phyloP scores from a whole-genome alignment of 2,113 vertebrate genomes.

The Phyllostomus discolor region DNA sequence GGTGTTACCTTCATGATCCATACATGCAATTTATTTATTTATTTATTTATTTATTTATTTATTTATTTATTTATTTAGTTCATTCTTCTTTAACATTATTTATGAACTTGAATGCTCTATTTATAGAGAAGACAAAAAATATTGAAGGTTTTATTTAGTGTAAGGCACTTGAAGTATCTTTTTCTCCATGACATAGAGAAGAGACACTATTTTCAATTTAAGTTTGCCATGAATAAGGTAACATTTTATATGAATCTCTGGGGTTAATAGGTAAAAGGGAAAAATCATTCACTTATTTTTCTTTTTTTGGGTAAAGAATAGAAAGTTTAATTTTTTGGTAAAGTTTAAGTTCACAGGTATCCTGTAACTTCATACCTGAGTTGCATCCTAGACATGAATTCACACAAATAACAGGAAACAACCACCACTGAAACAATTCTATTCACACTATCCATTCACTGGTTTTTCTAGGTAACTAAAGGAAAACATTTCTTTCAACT shows the following conservation, averaged over 20 bases:
- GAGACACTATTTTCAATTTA: slow-evolving; percentile 4
- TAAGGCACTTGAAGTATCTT: slow-evolving; percentile 10
- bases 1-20: slow-evolving; percentile 3
- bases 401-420: slow-evolving; percentile 6
- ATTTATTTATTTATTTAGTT: neutral
- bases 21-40: neutral
- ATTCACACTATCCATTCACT: neutral
- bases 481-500: slow-evolving; percentile 53
- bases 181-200: neutral
- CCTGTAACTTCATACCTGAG: neutral
- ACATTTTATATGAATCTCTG: slow-evolving; percentile 22
- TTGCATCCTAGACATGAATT: neutral
- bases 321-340: neutral
- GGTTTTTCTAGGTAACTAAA: slow-evolving; percentile 31
- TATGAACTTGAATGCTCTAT: neutral
- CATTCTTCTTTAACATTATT: slow-evolving; percentile 18
- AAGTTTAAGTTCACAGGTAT: slow-evolving; percentile 7
- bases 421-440: neutral
- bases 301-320: slow-evolving; percentile 22
- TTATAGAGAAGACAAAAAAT: slow-evolving; percentile 45
- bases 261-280: neutral
- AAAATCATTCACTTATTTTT: neutral
- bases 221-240: neutral
- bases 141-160: slow-evolving; percentile 11
- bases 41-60: neutral